Base-by-base conservation (phyloP, 2,797 vertebrate genomes). In the Bryconaethiops microstoma region DNA sequence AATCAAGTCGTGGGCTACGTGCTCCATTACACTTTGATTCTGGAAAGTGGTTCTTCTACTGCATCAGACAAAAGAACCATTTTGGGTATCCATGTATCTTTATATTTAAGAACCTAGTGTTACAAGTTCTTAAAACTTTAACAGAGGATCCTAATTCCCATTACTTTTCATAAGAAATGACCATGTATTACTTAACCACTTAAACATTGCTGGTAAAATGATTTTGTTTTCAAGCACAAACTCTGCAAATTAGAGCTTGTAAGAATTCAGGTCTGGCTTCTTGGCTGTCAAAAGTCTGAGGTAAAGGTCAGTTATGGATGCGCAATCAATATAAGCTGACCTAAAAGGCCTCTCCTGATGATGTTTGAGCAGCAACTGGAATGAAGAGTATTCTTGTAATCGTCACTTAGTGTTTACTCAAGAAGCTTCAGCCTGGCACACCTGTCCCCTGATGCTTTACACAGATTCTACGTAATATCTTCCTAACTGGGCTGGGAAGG, bases 291-390 rank as follows among this genome's bases (percentile, higher is more conserved):
- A 83, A 90, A 82, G 77, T 65, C 87, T 77, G 74, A 76, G 77
- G 84, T 87, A 90, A 90, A 92, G 90, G 91, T 92, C 91, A 88
- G 88, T 87, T 91, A 89, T 89, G 86, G 88, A 88, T 89, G 84
- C 83, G 80, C 88, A 87, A 86, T 90, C 91, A 89, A 87, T 91
- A 85, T 77, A 88, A 83, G 88, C 86, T 17, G 83, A 89, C 88
- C 88, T 70, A 81, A 87, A 90, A 85, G 81, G 77, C 76, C 82
- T 84, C 85, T 83, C 81, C 80, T 81, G 82, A 50, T 72, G 74
- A 2, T 29, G 81, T 85, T 76, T 87, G 83, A 87, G 86, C 81
- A 85, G 80, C 81, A 80, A 81, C 84, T 79, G 55, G 25, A 70
- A 52, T 70, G 19, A 54, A 85, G 60, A 65, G 19, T 45, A 16